Evolutionary conservation across 2,113 vertebrate genomes (phyloP).

Genomic region (Neolamprologus sp.): DNA sequence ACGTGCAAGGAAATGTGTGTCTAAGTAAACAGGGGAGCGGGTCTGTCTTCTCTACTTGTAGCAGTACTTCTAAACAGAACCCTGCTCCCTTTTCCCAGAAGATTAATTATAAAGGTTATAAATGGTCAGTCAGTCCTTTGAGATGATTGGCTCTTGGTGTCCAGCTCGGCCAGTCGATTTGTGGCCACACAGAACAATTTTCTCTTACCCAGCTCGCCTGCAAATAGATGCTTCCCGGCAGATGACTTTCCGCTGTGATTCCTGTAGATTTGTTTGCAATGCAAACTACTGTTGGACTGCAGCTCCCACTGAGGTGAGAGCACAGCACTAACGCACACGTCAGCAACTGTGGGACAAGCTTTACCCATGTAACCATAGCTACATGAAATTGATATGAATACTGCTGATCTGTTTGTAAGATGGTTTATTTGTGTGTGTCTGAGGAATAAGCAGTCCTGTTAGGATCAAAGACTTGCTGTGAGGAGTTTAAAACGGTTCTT

Average conservation of each 20-base stretch:
- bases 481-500: background rate
- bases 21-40: background rate
- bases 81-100: background rate
- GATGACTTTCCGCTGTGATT: background rate
- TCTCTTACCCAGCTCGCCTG: background rate
- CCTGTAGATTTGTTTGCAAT: background rate
- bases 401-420: background rate
- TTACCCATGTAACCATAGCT: background rate
- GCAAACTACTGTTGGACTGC: background rate
- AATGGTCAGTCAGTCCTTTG: background rate
- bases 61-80: background rate
- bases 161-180: background rate
- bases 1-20: background rate
- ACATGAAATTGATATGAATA: background rate
- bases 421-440: background rate
- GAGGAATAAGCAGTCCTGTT: background rate
- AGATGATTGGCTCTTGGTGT: background rate
- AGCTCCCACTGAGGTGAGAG: background rate
- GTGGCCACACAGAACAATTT: background rate
- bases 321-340: background rate
- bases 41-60: background rate
- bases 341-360: background rate
- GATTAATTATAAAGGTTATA: background rate
- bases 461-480: background rate
- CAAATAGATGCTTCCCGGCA: background rate